Percentiles rank a stretch among this genome's conserved stretches.
phyloP scores from a whole-genome alignment of 2,113 vertebrate genomes.

The Paramormyrops kingsleyae region DNA sequence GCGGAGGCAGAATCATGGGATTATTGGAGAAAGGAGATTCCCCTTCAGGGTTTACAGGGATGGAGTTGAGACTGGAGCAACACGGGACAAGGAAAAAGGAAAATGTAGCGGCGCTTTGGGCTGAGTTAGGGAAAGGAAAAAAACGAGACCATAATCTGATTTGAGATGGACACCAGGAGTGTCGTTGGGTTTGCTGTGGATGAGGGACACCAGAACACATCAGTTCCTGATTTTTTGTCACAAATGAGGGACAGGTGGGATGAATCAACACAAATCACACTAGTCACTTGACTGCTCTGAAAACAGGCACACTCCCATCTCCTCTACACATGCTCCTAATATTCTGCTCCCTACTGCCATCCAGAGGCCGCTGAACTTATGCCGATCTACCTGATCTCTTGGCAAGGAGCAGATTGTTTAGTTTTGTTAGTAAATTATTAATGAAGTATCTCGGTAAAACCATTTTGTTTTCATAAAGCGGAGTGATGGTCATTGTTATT shows the following conservation, averaged over 20 bases:
- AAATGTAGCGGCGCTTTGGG: not conserved
- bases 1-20: not conserved
- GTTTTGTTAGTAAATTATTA: not conserved
- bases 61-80: not conserved
- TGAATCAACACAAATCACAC: not conserved
- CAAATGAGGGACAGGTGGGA: constrained; percentile 1
- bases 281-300: not conserved
- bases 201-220: not conserved
- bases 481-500: not conserved
- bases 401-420: not conserved
- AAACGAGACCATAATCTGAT: not conserved
- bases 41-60: not conserved
- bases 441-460: not conserved
- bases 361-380: not conserved
- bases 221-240: not conserved
- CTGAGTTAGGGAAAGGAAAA: not conserved
- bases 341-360: not conserved
- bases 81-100: not conserved
- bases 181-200: not conserved
- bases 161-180: not conserved
- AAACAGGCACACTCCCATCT: not conserved
- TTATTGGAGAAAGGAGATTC: not conserved
- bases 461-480: not conserved
- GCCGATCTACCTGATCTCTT: not conserved
- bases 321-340: not conserved